Evolutionary conservation across 2,113 vertebrate genomes (phyloP).

Genomic region (Xenopus laevis): DNA sequence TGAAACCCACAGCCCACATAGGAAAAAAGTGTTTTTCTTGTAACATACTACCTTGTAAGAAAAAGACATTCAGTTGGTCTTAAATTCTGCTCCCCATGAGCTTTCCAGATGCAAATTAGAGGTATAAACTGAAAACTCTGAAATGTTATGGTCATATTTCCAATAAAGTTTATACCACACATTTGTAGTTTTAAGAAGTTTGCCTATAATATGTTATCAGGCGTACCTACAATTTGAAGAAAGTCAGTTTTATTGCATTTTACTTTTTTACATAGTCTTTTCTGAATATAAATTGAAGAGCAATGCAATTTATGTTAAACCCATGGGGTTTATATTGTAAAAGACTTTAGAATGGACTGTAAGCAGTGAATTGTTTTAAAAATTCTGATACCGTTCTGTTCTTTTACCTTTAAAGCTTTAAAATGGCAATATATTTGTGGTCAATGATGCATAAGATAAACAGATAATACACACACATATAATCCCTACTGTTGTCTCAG

Average conservation of each 20-base stretch:
- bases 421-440: too few species aligned
- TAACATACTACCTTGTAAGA: slow-evolving; percentile 9
- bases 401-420: too few species aligned
- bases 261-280: not conserved
- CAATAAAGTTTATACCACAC: slow-evolving; percentile 55
- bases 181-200: slow-evolving; percentile 56
- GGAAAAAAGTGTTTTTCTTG: not conserved
- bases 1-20: slow-evolving; percentile 10
- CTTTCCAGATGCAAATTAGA: slow-evolving; percentile 58
- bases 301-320: too few species aligned
- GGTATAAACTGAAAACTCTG: slow-evolving; percentile 59
- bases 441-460: too few species aligned
- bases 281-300: not conserved
- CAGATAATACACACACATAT: too few species aligned
- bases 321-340: too few species aligned
- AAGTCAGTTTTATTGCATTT: not conserved
- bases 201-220: slow-evolving; percentile 46
- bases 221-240: slow-evolving; percentile 46
- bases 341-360: too few species aligned
- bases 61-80: slow-evolving; percentile 8
- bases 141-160: slow-evolving; percentile 55
- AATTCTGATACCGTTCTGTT: too few species aligned
- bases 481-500: too few species aligned
- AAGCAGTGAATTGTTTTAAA: too few species aligned
- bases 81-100: slow-evolving; percentile 62